Evolutionary conservation across 30 jellyfish, hydroid and myxozoan species (phyloP).

Genomic region (Aurelia coerulea): DNA sequence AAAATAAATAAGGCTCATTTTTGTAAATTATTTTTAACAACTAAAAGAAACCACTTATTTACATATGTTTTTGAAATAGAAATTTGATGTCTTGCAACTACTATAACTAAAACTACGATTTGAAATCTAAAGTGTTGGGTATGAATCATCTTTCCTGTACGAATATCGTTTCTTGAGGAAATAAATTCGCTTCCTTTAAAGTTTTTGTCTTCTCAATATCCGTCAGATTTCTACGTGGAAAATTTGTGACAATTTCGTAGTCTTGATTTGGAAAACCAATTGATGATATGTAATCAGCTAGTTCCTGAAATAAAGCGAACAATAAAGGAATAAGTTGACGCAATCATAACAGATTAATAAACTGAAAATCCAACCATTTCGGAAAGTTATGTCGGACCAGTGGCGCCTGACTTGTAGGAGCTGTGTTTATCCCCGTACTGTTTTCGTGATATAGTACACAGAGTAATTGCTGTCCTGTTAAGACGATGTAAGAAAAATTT

Average conservation of each 20-base stretch:
- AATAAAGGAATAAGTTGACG: too few relatives aligned
- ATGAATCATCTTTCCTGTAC: conserved; percentile 79
- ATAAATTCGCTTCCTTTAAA: conserved; percentile 81
- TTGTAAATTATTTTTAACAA: not conserved
- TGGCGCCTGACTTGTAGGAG: too few relatives aligned
- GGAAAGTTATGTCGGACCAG: too few relatives aligned
- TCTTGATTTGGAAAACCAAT: conserved; percentile 75
- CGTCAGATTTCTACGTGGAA: conserved; percentile 88
- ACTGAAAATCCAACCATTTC: too few relatives aligned
- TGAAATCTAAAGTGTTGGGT: not conserved
- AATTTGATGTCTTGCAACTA: not conserved
- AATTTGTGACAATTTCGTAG: conserved; percentile 80
- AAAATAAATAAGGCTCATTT: not conserved
- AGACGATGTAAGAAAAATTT: too few relatives aligned
- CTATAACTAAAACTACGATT: not conserved
- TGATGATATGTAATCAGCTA: conserved; percentile 70
- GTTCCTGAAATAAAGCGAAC: conserved; percentile 52
- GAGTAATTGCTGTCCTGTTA: too few relatives aligned
- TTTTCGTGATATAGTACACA: too few relatives aligned
- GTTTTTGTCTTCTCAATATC: conserved; percentile 69
- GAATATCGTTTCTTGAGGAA: conserved; percentile 87
- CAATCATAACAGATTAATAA: too few relatives aligned
- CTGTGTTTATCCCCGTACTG: too few relatives aligned
- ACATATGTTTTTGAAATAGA: conserved; percentile 1
- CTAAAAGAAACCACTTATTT: not conserved